Percentiles rank a stretch among this genome's conserved stretches.
Evolutionary conservation across 2,888 invertebrate genomes (phyloP).

Genomic region (Oasisia sp.): DNA sequence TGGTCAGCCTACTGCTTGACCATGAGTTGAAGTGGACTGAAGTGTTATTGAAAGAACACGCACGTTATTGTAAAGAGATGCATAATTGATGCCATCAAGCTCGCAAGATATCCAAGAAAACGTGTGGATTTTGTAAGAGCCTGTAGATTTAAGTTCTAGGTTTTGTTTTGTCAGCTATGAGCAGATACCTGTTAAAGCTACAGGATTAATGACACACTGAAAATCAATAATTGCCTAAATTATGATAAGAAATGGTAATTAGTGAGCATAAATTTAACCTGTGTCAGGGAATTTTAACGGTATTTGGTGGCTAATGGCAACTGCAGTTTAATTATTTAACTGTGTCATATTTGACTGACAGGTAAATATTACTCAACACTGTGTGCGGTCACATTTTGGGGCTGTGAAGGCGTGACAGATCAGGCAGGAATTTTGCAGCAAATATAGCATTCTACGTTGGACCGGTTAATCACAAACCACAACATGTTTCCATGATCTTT

Average conservation of each 20-base stretch:
- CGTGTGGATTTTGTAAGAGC: background rate
- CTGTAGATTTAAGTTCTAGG: background rate
- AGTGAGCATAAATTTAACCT: background rate
- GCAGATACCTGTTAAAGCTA: too few relatives aligned
- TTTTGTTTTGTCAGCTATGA: background rate
- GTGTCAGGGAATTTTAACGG: background rate
- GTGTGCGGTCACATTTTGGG: background rate
- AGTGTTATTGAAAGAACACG: background rate
- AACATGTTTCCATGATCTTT: background rate
- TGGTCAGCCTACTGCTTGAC: background rate
- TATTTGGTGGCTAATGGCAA: background rate
- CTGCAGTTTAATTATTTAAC: background rate
- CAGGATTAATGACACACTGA: too few relatives aligned
- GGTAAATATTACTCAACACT: background rate
- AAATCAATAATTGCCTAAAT: background rate
- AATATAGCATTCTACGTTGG: background rate
- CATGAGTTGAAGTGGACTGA: background rate
- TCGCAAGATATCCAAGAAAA: background rate
- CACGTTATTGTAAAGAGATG: background rate
- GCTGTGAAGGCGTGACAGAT: background rate
- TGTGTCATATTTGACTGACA: background rate
- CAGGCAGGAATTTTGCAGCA: background rate
- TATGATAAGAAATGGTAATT: background rate
- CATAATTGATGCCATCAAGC: background rate
- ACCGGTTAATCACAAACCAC: background rate